Percentiles rank a stretch among this genome's conserved stretches.
These are phyloP conservation scores for Hoplostethus mediterraneus DNA, from an alignment of 2,797 vertebrate genomes.

Conservation along the genomic window DNA sequence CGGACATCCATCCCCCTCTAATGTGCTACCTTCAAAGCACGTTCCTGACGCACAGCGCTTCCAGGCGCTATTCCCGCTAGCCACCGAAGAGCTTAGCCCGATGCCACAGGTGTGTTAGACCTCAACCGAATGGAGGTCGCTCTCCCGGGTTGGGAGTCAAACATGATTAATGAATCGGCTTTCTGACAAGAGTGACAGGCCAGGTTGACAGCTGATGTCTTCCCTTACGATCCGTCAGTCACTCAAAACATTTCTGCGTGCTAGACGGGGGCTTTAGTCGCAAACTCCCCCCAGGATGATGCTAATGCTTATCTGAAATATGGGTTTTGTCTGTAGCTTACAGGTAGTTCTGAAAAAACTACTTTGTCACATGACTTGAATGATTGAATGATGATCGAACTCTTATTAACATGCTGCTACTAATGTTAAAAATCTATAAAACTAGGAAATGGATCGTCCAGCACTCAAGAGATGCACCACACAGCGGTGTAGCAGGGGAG, in stretches of 20 bases:
- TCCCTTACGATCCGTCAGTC: conserved; percentile 51
- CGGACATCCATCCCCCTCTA: conserved; percentile 45
- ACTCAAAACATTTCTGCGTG: conserved; percentile 28
- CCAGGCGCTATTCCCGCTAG: conserved; percentile 40
- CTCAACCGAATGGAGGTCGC: conserved; percentile 48
- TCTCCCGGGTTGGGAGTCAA: conserved; percentile 61
- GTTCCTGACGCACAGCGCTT: conserved; percentile 46
- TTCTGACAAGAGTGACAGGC: conserved; percentile 65
- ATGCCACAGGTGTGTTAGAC: conserved; percentile 64
- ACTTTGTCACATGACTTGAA: no score
- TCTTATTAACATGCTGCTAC: no score
- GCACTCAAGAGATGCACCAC: no score
- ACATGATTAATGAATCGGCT: conserved; percentile 76
- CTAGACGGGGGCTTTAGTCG: conserved; percentile 43
- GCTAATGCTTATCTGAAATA: conserved; percentile 35
- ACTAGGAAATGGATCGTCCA: no score
- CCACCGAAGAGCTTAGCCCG: conserved; percentile 36
- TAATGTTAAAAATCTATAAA: neutral
- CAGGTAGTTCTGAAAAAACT: neutral
- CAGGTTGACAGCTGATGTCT: conserved; percentile 69
- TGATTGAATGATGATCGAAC: no score
- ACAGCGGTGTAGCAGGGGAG: no score
- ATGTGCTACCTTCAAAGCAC: conserved; percentile 38
- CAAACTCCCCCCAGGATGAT: conserved; percentile 18
- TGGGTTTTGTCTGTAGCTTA: conserved; percentile 19